phyloP scores from a whole-genome alignment of 2,113 vertebrate genomes.

The Lepus timidus region DNA sequence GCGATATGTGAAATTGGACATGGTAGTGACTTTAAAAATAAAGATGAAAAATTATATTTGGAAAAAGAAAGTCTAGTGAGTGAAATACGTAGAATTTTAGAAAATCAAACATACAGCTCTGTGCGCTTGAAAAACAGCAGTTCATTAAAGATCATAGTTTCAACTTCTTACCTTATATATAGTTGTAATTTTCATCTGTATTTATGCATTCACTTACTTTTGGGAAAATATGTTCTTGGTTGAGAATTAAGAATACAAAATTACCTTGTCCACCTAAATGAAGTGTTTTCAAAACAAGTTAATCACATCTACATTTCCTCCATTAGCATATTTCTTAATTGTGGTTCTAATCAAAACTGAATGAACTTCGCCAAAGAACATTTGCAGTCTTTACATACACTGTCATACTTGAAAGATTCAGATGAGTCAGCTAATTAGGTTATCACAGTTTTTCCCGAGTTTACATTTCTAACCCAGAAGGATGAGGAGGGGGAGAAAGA shows the following conservation, averaged over 20 bases:
- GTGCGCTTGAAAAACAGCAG: neutral
- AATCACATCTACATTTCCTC: conserved; percentile 68
- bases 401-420: conserved; percentile 28
- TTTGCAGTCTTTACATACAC: neutral
- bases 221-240: neutral
- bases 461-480: conserved; percentile 24
- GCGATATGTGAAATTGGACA: conserved; percentile 52
- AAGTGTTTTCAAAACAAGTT: conserved; percentile 75
- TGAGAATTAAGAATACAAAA: conserved; percentile 53
- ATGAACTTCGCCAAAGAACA: conserved; percentile 32
- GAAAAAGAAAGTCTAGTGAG: neutral
- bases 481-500: neutral
- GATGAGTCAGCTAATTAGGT: conserved; percentile 22
- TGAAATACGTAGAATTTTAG: neutral
- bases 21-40: conserved; percentile 14
- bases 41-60: conserved; percentile 25
- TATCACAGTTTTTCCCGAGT: neutral
- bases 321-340: conserved; percentile 54
- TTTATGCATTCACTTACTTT: neutral
- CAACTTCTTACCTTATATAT: neutral
- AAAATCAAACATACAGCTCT: neutral
- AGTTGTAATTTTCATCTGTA: neutral
- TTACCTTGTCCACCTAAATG: conserved; percentile 68
- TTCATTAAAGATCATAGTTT: conserved; percentile 12
- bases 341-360: conserved; percentile 65